Base-by-base conservation (phyloP, 2,797 vertebrate species). In the Gallinago nigripennis region DNA sequence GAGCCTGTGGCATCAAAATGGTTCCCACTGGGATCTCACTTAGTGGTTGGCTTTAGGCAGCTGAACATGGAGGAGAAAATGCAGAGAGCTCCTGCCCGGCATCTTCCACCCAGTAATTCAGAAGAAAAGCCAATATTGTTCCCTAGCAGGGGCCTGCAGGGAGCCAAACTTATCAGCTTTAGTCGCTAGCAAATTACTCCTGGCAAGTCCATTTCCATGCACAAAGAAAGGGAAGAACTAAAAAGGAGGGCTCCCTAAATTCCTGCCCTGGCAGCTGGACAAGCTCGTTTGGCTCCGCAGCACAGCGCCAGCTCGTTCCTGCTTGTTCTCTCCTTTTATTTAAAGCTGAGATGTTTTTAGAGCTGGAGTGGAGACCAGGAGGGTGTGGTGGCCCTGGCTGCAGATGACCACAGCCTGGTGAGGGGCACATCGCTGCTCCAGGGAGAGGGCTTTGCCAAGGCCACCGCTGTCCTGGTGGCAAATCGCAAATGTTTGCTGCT, bases 111-210 rank as follows among this genome's bases (percentile, higher is more conserved):
- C 94, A 81, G 56, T 93, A 96, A 82, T 66, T 90, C 66, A 39
- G 75, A 93, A 96, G 94, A 97, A 97, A 96, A 96, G 76, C 84
- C 88, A 93, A 88, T 71, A 92, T 88, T 96, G 94, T 95, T 82
- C 69, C 65, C 12, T 57, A 86, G 50, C 39, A 73, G 76, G 25
- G 31, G 43, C 82, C 68, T 68, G 39, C 69, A 63, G 81, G 65
- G 79, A 95, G 97, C 93, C 98, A 92, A 97, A 95, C 97, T 97
- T 88, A 75, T 98, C 98, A 97, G 90, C 96, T 97, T 98, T 98
- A 98, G 94, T 98, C 24, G 15, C 80, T 69, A 24, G 91, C 96
- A 98, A 98, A 99, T 98, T 96, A 91, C 88, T 94, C 58, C 30
- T 97, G 98, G 98, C 98, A 98, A 97, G 79, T 88, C 89, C 64